Evolutionary conservation across 2,113 vertebrate genomes (phyloP), one percentile per base, ranked within the genome.

Genomic region (Centrocercus urophasianus): DNA sequence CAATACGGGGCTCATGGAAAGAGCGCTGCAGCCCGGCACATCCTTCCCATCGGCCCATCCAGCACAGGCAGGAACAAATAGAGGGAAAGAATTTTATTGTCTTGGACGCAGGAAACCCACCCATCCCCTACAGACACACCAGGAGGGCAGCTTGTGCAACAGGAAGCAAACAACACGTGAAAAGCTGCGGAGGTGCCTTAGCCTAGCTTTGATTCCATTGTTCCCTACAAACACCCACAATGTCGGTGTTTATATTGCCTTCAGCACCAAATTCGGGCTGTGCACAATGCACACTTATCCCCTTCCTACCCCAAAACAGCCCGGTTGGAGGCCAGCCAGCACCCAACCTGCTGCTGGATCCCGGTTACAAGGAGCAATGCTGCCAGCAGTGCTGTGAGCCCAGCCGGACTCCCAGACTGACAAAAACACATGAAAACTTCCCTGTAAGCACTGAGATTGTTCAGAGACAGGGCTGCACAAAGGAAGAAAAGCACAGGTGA

Each of bases 21-120:
- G 45, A 40, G 87, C 1, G 18, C 76, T 47, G 88, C 87, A 78
- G 59, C 19, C 85, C 85, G 38, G 88, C 89, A 96, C 83, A 83
- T 81, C 86, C 71, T 92, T n/a, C 63, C 83, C 89, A 19, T 47
- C 67, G 78, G 69, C 78, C 71, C 11, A 7, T 82, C 81, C 93
- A 94, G 77, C 42, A 16, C 18, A 69, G 82, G 50, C 93, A 97
- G 93, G 90, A 94, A 90, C 75, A 92, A 77, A 57, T 43, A 86
- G 56, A 94, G 86, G 96, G 87, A 95, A 93, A 93, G 73, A 69
- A 91, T 95, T 92, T 40, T 6, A 88, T 90, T 96, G 83, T 92
- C 72, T 76, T 64, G 22, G 59, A 52, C 30, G 59, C 94, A 94
- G 95, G 97, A 97, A 97, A 96, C 93, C 92, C 95, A 80, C 93